Evolutionary conservation across 2,797 vertebrate species (phyloP), one percentile per base, ranked within the genome.

Genomic region (Sylvilagus floridanus): DNA sequence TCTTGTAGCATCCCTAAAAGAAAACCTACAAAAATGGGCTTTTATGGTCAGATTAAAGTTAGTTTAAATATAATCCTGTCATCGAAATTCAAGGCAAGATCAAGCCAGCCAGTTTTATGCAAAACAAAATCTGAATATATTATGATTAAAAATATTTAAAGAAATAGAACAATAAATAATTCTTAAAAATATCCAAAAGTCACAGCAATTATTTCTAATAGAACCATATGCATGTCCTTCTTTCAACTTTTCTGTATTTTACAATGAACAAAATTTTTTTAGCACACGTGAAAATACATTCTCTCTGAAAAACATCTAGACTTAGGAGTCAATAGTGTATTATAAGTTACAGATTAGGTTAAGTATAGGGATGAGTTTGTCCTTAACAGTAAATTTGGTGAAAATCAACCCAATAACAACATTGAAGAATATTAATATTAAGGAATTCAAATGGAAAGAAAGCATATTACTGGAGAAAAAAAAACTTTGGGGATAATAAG

Each of bases 351-450:
- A 72, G 3, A 26, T 19, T 91, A 88, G 84, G 4, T 4, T 75
- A 63, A 2, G 4, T 77, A 28, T 57, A 19, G 88, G 30, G 30
- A 84, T 91, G 30, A 77, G 54, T 22, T n/a, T 69, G n/a, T 60
- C 5, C 28, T 72, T 71, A 30, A 87, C 4, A 88, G 5, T 69
- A 84, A 93, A 68, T 63, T 73, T n/a, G 42, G 28, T 88, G 32
- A 78, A 93, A 90, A 96, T 12, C 17, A 8, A 42, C 2, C 60
- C 52, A 62, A 75, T 52, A 65, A 47, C 24, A 52, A 30, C 5
- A 4, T 60, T 95, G n/a, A 87, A 16, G 16, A 89, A 86, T 82
- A 92, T 8, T 78, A 81, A 37, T 62, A 37, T 60, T 86, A 71
- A 77, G 65, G 12, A 93, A 60, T 2, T 4, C 42, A 77, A 4